Base-by-base conservation (phyloP, 37 sponge, comb jelly and placozoan genomes). In the Spongilla lacustris region DNA sequence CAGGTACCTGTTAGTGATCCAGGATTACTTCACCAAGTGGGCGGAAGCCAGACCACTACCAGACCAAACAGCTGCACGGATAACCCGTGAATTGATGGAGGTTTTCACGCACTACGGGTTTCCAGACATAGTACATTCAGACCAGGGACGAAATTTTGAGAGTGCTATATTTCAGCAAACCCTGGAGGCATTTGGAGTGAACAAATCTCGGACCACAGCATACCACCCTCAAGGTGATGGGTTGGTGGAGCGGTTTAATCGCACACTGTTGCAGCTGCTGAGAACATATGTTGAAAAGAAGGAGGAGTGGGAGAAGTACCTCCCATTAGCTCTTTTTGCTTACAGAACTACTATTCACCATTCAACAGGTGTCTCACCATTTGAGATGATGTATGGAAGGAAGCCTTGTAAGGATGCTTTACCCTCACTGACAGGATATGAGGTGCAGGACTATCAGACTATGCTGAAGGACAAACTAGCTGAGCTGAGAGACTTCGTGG, bases 1-100 rank as follows among this genome's bases (percentile, higher is more conserved):
- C 66, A 27, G 75, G 48, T 86, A 91, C 69, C 77, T 91, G 9
- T 78, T 86, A 8, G 87, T 91, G 11, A 24, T 86, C 19, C 84
- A 86, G 70, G 87, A 91, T 73, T 76, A 87, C 24, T 88, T 92
- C 71, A 92, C 92, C 11, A 84, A 84, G 50, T 92, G 88, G 92
- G 80, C 71, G 0, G 88, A 84, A 27, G 88, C 88, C 10, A 74
- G 84, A 49, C 93, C 89, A 21, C 12, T 92, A 6, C 84, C 84
- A 17, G 74, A 91, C 50, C 92, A 87, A 74, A 74, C 73, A 35
- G 88, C 92, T 25, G 30, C 27, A 9, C 31, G 68, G 21, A 83
- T 91, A 19, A 58, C 83, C 38, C 23, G 4, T 13, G 85, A 35
- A 12, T 36, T 80, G 66, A 41, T 77, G 19, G 80, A 78, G 33